Base-by-base conservation (phyloP, 2,113 vertebrate species). In the Pelecanus crispus region DNA sequence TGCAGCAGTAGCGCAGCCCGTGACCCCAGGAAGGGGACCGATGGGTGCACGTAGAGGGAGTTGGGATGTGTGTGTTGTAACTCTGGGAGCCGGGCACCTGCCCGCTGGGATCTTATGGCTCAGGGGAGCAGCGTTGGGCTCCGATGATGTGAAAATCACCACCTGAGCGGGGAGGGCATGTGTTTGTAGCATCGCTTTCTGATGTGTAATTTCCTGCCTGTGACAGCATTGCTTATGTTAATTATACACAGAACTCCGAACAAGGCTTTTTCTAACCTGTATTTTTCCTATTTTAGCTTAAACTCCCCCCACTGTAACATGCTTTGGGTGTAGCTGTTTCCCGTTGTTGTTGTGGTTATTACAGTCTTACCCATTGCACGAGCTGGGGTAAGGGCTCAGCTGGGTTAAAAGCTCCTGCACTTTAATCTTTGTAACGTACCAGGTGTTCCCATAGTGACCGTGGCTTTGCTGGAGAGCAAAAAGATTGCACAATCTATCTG, bases 321-420 rank as follows among this genome's bases (percentile, higher is more conserved):
- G 58, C 31, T 70, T 25, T 24, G 59, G 20, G 38, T 7, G 0
- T 2, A 22, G 45, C 40, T 36, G 12, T 53, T 50, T 73, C 16
- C 36, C 13, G 0, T 18, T 20, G n/a, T 34, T 58, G 2, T 31
- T 42, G 17, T 38, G 47, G 16, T 42, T 34, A 0, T 47, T n/a
- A 4, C 4, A 2, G 44, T 15, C 7, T 29, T 10, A 8, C 2
- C 1, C 17, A 1, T 7, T 24, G 25, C 26, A 2, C 0, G 0
- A 4, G 2, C 3, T 19, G 31, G 79, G 55, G 1, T 28, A 24
- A 45, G 47, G 50, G 58, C 67, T 88, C 56, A 24, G 36, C 56
- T 13, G 63, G 25, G 29, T 38, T 62, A 2, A 17, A 47, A 36
- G 21, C 63, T 44, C 20, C 21, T 4, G 2, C 8, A 0, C 5